Evolutionary conservation across 1,140 invertebrate genomes (phyloP).

Genomic region (Chlorops oryzae): DNA sequence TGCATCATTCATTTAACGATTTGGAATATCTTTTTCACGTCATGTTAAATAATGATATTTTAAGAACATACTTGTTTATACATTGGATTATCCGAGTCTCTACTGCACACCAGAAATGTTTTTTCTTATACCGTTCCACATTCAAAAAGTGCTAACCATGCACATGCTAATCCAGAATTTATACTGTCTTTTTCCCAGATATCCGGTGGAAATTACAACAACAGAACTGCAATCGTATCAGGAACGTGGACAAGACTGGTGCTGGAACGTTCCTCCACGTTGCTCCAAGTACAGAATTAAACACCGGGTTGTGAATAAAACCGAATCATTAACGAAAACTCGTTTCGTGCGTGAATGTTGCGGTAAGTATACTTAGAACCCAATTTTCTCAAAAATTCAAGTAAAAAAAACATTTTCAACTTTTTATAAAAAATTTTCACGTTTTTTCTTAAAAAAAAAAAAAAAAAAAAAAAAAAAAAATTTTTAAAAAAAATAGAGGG

Average conservation of each 20-base stretch:
- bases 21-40: too few relatives aligned
- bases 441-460: slow-evolving; percentile 3
- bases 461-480: not conserved
- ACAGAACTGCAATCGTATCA: slow-evolving; percentile 75
- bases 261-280: slow-evolving; percentile 72
- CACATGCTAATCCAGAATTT: slow-evolving; percentile 2
- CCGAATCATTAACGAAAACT: slow-evolving; percentile 64
- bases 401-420: not conserved
- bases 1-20: too few relatives aligned
- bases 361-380: slow-evolving; percentile 46
- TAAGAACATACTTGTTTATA: too few relatives aligned
- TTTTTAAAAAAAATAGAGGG: slow-evolving; percentile 49
- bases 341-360: slow-evolving; percentile 79
- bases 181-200: slow-evolving; percentile 16
- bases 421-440: slow-evolving; percentile 5
- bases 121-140: too few relatives aligned
- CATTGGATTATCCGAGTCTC: too few relatives aligned
- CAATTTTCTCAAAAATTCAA: not conserved
- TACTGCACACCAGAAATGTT: too few relatives aligned
- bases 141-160: too few relatives aligned
- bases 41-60: too few relatives aligned
- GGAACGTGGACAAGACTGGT: slow-evolving; percentile 72
- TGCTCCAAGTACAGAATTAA: slow-evolving; percentile 81
- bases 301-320: slow-evolving; percentile 65
- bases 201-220: slow-evolving; percentile 48